Evolutionary conservation across 2,797 vertebrate species (phyloP).

Genomic region (Scleropages formosus): DNA sequence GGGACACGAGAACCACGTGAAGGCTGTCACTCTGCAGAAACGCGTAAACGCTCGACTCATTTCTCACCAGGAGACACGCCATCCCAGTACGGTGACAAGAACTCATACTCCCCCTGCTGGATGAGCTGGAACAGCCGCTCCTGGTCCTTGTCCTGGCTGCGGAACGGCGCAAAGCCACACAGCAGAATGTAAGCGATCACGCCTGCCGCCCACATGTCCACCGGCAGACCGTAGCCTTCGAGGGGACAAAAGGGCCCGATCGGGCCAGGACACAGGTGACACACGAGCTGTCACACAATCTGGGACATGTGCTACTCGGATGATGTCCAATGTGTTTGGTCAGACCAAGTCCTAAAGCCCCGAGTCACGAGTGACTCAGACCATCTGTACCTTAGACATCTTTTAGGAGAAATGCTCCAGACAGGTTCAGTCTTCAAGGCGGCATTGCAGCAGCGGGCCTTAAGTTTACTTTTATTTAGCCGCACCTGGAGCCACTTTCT

Average conservation of each 20-base stretch:
- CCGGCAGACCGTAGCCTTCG: conserved; percentile 88
- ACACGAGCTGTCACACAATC: too few relatives aligned
- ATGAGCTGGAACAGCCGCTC: conserved; percentile 90
- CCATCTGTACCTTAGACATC: too few relatives aligned
- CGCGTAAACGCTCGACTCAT: not conserved
- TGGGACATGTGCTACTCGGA: too few relatives aligned
- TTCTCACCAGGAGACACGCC: conserved; percentile 84
- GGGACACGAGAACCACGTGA: not conserved
- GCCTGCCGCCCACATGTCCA: conserved; percentile 95
- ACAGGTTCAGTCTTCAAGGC: too few relatives aligned
- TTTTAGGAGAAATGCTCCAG: too few relatives aligned
- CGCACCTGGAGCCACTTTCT: too few relatives aligned
- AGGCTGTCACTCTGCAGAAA: not conserved
- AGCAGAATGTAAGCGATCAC: conserved; percentile 93
- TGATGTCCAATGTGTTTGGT: too few relatives aligned
- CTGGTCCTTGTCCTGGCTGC: conserved; percentile 87
- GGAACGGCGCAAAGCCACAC: conserved; percentile 93
- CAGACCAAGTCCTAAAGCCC: too few relatives aligned
- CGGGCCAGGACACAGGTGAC: not conserved
- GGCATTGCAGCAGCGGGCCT: too few relatives aligned
- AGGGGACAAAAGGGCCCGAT: conserved; percentile 25
- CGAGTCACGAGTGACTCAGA: too few relatives aligned
- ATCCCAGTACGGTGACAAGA: conserved; percentile 92
- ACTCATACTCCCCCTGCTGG: conserved; percentile 83
- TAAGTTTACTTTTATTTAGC: too few relatives aligned